phyloP scores from a whole-genome alignment of 1,140 invertebrate species.

The Propsilocerus akamusi region DNA sequence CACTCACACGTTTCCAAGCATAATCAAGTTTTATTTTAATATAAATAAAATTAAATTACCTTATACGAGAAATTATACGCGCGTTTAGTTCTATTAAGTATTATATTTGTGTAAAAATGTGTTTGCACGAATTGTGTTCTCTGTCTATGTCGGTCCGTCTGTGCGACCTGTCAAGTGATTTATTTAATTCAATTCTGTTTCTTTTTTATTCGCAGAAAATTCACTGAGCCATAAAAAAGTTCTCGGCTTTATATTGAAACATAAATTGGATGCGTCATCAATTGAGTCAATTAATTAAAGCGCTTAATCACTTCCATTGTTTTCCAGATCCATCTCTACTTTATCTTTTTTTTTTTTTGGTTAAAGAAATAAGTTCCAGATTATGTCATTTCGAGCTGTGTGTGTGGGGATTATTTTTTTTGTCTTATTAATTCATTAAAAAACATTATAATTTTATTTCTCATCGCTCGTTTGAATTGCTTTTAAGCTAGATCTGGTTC shows the following conservation, averaged over 20 bases:
- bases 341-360: not conserved
- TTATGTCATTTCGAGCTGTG: not conserved
- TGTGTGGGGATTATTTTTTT: not conserved
- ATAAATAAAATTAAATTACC: too few species aligned
- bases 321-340: not conserved
- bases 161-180: too few species aligned
- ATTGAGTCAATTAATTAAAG: conserved; percentile 3
- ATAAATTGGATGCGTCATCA: not conserved
- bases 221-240: not conserved
- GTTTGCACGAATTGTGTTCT: too few species aligned
- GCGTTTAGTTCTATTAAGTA: too few species aligned
- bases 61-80: too few species aligned
- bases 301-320: not conserved
- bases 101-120: too few species aligned
- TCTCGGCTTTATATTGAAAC: not conserved
- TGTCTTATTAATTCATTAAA: not conserved
- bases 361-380: not conserved
- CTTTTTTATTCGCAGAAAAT: not conserved
- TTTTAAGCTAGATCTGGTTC: not conserved
- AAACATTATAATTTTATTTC: not conserved
- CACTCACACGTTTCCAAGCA: too few species aligned
- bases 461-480: not conserved
- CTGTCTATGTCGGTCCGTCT: too few species aligned
- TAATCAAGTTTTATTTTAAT: too few species aligned
- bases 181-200: too few species aligned